Evolutionary conservation across 2,888 invertebrate species (phyloP).

Genomic region (Thymelicus acteon): DNA sequence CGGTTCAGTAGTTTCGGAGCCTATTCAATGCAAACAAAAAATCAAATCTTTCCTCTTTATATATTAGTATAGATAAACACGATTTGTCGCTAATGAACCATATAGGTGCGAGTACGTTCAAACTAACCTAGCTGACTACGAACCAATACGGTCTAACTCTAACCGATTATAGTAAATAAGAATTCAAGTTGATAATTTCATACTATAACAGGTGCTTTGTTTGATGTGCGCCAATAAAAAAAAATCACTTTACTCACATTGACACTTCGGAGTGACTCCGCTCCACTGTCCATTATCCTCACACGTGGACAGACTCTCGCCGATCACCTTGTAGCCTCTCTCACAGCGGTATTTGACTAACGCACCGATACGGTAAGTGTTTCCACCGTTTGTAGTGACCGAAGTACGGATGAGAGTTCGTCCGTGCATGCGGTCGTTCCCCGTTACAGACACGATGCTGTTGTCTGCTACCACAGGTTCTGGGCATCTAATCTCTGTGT

Average conservation of each 20-base stretch:
- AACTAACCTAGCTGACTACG: no score
- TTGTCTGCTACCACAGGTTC: slow-evolving; percentile 93
- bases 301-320: slow-evolving; percentile 93
- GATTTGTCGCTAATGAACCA: no score
- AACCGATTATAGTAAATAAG: no score
- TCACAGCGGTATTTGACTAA: slow-evolving; percentile 95
- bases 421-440: slow-evolving; percentile 95
- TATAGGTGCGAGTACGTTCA: no score
- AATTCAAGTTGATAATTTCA: no score
- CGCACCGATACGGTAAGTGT: slow-evolving; percentile 94
- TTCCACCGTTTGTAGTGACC: slow-evolving; percentile 87
- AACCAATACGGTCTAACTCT: no score
- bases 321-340: slow-evolving; percentile 94
- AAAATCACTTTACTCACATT: slow-evolving; percentile 86
- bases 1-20: no score
- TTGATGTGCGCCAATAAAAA: no score
- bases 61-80: no score
- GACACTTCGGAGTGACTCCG: slow-evolving; percentile 92
- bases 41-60: no score
- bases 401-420: slow-evolving; percentile 91
- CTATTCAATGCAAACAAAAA: no score
- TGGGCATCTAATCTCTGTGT: slow-evolving; percentile 92
- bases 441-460: slow-evolving; percentile 94
- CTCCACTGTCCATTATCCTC: slow-evolving; percentile 95
- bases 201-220: no score